These are phyloP conservation scores for Tanytarsus gracilentus DNA, from an alignment of 2,888 invertebrate genomes.

Conservation along the genomic window DNA sequence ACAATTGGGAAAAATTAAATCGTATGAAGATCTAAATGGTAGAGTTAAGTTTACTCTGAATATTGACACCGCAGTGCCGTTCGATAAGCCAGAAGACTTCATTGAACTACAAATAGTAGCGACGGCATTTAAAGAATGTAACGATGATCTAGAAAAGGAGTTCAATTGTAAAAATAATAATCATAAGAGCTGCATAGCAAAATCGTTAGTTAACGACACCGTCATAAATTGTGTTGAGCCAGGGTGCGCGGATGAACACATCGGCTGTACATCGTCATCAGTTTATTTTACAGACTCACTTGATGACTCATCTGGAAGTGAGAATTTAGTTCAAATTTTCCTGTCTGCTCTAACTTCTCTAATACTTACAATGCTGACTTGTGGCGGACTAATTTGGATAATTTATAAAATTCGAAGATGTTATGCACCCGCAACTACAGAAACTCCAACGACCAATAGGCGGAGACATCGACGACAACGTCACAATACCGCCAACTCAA, in stretches of 20 bases:
- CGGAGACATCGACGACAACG: not conserved
- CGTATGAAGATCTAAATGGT: constrained; percentile 14
- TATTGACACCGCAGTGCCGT: not conserved
- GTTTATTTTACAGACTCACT: not conserved
- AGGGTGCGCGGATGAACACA: constrained; percentile 9
- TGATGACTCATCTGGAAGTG: constrained; percentile 3
- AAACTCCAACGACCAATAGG: not conserved
- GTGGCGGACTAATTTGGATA: constrained; percentile 5
- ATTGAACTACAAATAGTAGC: constrained; percentile 19
- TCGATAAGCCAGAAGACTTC: constrained; percentile 4
- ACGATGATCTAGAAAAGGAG: not conserved
- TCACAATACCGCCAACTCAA: not conserved
- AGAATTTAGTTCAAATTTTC: constrained; percentile 13
- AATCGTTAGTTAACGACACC: constrained; percentile 9
- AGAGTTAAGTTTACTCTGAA: constrained; percentile 10
- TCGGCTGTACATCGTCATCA: not conserved
- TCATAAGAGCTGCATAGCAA: constrained; percentile 11
- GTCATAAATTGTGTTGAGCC: constrained; percentile 17
- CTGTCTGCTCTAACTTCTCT: constrained; percentile 20
- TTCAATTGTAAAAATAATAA: constrained; percentile 19
- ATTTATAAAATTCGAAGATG: constrained; percentile 10
- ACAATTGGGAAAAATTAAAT: not conserved
- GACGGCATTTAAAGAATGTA: constrained; percentile 21
- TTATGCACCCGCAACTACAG: not conserved
- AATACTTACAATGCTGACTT: constrained; percentile 15